Evolutionary conservation across 1,140 invertebrate genomes (phyloP).

Genomic region (Drosophila lowei): DNA sequence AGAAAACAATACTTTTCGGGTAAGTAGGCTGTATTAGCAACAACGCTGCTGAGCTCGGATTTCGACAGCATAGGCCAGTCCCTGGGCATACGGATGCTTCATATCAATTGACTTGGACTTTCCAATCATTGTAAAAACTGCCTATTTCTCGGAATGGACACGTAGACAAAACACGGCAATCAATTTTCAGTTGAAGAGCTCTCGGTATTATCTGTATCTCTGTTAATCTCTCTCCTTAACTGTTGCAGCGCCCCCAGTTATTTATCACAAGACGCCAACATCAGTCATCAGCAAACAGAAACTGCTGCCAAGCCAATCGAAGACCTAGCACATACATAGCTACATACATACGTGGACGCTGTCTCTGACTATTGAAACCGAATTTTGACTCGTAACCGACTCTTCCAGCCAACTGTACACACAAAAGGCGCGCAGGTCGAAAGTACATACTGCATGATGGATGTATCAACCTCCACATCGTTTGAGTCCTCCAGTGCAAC

Average conservation of each 20-base stretch:
- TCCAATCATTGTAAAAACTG: conserved; percentile 11
- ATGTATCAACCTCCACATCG: conserved; percentile 58
- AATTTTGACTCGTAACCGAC: conserved; percentile 70
- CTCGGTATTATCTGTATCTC: conserved; percentile 47
- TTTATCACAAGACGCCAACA: conserved; percentile 29
- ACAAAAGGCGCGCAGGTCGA: conserved; percentile 17
- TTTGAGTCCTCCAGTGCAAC: conserved; percentile 49
- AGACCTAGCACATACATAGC: not conserved
- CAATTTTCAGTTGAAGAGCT: conserved; percentile 42
- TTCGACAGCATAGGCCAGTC: not conserved
- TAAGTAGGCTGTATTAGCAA: not conserved
- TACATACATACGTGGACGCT: conserved; percentile 33
- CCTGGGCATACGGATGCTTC: too few relatives aligned
- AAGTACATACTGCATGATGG: conserved; percentile 44
- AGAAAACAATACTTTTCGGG: conserved; percentile 44
- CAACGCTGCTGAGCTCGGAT: not conserved
- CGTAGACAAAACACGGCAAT: conserved; percentile 33
- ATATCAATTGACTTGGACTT: not conserved
- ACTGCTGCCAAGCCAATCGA: conserved; percentile 21
- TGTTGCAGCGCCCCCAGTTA: conserved; percentile 46
- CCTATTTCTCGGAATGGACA: conserved; percentile 25
- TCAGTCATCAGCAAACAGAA: conserved; percentile 13
- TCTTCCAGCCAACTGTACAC: conserved; percentile 67
- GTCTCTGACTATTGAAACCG: conserved; percentile 50
- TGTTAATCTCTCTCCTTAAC: conserved; percentile 45